These are phyloP conservation scores for Chymomyza costata DNA, from an alignment of 1,140 invertebrate genomes.

Conservation along the genomic window DNA sequence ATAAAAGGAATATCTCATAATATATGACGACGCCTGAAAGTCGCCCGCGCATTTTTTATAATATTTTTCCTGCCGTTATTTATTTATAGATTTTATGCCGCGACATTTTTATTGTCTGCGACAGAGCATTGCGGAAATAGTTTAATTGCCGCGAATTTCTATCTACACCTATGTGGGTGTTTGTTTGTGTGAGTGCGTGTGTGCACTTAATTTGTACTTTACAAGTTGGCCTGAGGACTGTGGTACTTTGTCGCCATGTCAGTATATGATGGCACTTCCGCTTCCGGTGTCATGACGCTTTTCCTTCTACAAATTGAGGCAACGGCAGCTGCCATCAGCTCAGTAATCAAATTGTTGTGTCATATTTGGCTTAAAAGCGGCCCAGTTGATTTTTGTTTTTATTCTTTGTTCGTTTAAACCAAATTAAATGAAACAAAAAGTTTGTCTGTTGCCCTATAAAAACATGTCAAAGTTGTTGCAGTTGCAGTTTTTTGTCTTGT, in stretches of 20 bases:
- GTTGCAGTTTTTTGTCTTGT: slow-evolving; percentile 16
- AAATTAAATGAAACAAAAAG: slow-evolving; percentile 56
- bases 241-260: slow-evolving; percentile 61
- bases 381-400: too few relatives aligned
- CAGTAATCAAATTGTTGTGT: slow-evolving; percentile 58
- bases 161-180: too few relatives aligned
- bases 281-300: slow-evolving; percentile 52
- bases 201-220: too few relatives aligned
- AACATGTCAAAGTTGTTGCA: too few relatives aligned
- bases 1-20: slow-evolving; percentile 14
- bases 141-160: slow-evolving; percentile 48
- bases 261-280: slow-evolving; percentile 65
- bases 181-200: too few relatives aligned
- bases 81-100: slow-evolving; percentile 50
- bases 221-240: too few relatives aligned
- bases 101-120: slow-evolving; percentile 48
- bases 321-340: slow-evolving; percentile 10
- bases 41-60: slow-evolving; percentile 27
- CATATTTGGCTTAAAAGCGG: slow-evolving; percentile 55
- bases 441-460: slow-evolving; percentile 25
- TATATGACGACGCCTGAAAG: slow-evolving; percentile 30
- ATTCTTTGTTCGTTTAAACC: slow-evolving; percentile 24
- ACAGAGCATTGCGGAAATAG: slow-evolving; percentile 53
- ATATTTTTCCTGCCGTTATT: slow-evolving; percentile 36
- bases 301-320: slow-evolving; percentile 15